phyloP scores from a whole-genome alignment of 2,888 invertebrate species.

The Podotricha telesiphe region DNA sequence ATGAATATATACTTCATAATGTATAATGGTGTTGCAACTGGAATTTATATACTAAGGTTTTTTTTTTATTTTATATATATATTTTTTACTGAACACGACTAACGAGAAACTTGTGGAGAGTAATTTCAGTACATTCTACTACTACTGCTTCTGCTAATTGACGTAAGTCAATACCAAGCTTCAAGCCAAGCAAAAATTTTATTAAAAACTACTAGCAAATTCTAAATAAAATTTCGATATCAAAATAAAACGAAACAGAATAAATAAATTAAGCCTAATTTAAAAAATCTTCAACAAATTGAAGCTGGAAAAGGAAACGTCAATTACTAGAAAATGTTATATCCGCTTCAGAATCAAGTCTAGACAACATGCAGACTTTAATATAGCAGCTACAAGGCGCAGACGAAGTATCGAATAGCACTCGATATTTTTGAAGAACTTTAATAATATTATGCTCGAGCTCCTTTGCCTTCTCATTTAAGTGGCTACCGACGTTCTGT shows the following conservation, averaged over 20 bases:
- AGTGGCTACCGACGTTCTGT: conserved; percentile 4
- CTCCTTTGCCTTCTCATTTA: conserved; percentile 9
- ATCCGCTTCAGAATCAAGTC: conserved; percentile 55
- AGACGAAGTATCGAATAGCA: conserved; percentile 48
- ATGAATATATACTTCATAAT: neutral
- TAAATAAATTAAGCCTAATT: conserved; percentile 1
- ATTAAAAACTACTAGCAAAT: neutral
- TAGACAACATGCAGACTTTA: conserved; percentile 62
- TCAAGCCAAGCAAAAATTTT: neutral
- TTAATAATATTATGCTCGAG: conserved; percentile 45
- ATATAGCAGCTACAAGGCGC: conserved; percentile 54
- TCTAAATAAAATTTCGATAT: neutral
- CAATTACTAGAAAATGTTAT: conserved; percentile 52
- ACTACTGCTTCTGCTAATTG: too few relatives aligned
- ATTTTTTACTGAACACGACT: neutral
- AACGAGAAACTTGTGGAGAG: too few relatives aligned
- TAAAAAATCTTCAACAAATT: conserved; percentile 22
- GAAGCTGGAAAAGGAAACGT: conserved; percentile 47
- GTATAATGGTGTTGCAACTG: neutral
- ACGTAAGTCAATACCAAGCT: too few relatives aligned
- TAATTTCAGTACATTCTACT: too few relatives aligned
- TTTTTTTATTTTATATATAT: neutral
- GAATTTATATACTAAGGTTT: neutral
- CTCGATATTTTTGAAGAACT: conserved; percentile 54
- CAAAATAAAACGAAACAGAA: neutral